These are phyloP conservation scores for Numenius arquata DNA, from an alignment of 2,113 vertebrate genomes.

Conservation along the genomic window DNA sequence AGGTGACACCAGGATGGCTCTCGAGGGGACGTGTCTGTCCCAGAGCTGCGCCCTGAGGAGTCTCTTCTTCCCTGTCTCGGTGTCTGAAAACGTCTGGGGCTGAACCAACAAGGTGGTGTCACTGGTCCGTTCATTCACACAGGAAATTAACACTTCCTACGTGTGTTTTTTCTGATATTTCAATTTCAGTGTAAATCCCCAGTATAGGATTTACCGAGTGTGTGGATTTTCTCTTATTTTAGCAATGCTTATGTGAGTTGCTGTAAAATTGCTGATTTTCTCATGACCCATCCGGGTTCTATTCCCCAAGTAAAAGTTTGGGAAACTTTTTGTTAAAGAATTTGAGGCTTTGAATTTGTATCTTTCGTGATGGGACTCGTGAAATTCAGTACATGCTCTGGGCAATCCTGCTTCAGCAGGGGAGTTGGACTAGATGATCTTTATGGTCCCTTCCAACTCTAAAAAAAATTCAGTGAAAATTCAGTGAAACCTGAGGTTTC, in stretches of 20 bases:
- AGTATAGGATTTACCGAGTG: not conserved
- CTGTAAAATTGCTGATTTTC: not conserved
- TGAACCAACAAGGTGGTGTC: too few species aligned
- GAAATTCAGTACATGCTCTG: too few species aligned
- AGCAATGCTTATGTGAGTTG: not conserved
- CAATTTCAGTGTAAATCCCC: not conserved
- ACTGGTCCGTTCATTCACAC: accelerated
- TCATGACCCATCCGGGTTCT: not conserved
- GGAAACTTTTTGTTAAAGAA: not conserved
- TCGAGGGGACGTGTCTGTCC: not conserved
- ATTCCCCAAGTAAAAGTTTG: not conserved
- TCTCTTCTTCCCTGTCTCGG: not conserved
- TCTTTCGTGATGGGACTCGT: not conserved
- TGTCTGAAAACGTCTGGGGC: not conserved
- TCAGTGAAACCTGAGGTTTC: not conserved
- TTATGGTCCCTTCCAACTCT: too few species aligned
- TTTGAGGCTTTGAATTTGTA: not conserved
- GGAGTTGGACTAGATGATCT: too few species aligned
- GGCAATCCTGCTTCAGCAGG: too few species aligned
- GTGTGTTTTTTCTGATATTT: not conserved
- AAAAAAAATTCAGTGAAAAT: too few species aligned
- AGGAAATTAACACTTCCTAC: too few species aligned
- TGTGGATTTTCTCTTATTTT: not conserved
- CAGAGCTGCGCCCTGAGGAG: not conserved
- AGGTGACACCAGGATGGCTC: not conserved